These are phyloP conservation scores for Meles meles DNA, from an alignment of 2,113 vertebrate species.

Conservation along the genomic window DNA sequence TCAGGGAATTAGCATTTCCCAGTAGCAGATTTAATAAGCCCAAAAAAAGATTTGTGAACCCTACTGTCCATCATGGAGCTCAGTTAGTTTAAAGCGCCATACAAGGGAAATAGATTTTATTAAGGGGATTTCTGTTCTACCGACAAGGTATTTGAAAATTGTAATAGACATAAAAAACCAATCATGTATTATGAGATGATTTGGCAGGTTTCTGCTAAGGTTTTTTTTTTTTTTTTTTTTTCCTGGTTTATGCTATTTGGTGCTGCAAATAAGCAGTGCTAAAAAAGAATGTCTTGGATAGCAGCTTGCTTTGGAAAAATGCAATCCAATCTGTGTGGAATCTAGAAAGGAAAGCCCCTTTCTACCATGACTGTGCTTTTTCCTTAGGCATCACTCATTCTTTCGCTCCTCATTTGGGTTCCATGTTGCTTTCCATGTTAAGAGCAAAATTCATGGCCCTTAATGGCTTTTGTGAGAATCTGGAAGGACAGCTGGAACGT, in stretches of 20 bases:
- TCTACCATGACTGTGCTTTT: background rate
- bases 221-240: constrained; percentile 57
- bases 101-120: constrained; percentile 28
- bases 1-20: constrained; percentile 36
- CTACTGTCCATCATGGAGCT: background rate
- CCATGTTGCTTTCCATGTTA: background rate
- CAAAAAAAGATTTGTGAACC: background rate
- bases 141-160: background rate
- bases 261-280: constrained; percentile 46
- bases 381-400: background rate
- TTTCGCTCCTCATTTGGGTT: background rate
- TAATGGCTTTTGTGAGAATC: background rate
- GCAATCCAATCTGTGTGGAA: constrained; percentile 47
- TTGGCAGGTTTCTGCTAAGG: constrained; percentile 48
- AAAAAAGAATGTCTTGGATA: constrained; percentile 33
- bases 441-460: background rate
- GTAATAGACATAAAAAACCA: constrained; percentile 30
- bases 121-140: background rate
- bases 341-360: background rate
- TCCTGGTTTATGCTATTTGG: constrained; percentile 52
- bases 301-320: constrained; percentile 65
- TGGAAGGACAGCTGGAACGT: background rate
- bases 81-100: background rate
- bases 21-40: background rate
- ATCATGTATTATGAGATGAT: background rate